phyloP scores from a whole-genome alignment of 2,113 vertebrate genomes.

The Epinephelus fuscoguttatus region DNA sequence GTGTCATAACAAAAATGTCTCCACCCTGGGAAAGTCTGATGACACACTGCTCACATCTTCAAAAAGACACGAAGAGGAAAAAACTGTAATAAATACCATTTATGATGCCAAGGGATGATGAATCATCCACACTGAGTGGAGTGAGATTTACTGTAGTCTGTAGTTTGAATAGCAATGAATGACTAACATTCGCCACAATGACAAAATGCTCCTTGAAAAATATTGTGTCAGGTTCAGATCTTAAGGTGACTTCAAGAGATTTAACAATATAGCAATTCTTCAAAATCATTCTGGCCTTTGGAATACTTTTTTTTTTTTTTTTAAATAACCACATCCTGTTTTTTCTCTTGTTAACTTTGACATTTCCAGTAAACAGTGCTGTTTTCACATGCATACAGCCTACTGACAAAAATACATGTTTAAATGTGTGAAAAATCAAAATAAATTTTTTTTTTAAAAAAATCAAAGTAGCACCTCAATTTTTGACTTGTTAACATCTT shows the following conservation, averaged over 20 bases:
- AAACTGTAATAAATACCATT: slow-evolving; percentile 6
- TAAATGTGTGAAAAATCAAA: no score
- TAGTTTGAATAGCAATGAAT: slow-evolving; percentile 19
- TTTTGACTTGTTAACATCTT: no score
- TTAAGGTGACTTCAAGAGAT: neutral
- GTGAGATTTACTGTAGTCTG: slow-evolving; percentile 2
- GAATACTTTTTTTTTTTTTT: neutral
- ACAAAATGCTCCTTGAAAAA: neutral
- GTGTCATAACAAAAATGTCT: slow-evolving; percentile 14
- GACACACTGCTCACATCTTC: slow-evolving; percentile 20
- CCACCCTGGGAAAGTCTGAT: neutral
- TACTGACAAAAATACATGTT: no score
- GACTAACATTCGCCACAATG: neutral
- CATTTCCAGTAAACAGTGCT: neutral
- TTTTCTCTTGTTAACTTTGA: no score
- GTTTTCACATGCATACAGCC: no score
- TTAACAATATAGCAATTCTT: neutral
- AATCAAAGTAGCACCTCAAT: no score
- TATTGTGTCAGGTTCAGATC: neutral
- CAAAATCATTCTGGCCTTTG: neutral
- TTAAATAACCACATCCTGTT: no score
- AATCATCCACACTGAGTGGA: slow-evolving; percentile 4
- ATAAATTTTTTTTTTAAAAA: no score
- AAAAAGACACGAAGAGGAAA: slow-evolving; percentile 11
- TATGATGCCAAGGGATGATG: slow-evolving; percentile 23